These are phyloP conservation scores for Malurus splendens DNA, from an alignment of 2,797 vertebrate species.

Conservation along the genomic window DNA sequence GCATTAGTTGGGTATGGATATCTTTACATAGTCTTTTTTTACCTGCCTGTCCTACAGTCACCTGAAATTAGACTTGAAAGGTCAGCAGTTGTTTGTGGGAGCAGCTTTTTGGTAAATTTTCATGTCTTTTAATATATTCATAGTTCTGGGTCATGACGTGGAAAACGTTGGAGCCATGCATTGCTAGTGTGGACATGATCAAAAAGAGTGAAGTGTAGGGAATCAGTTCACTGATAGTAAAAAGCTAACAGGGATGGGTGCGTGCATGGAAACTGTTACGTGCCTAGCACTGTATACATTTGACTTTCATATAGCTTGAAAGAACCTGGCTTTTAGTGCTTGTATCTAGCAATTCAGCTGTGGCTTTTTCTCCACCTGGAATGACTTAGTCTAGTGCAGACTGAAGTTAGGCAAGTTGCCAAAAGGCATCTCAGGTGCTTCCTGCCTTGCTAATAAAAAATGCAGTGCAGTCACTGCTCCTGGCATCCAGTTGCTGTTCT, in stretches of 20 bases:
- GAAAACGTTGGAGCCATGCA: background rate
- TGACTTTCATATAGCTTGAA: background rate
- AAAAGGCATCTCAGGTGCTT: background rate
- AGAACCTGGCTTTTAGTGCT: background rate
- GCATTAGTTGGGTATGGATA: background rate
- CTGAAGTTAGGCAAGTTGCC: background rate
- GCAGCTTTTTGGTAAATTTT: background rate
- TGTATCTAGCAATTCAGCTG: background rate
- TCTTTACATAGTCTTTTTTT: background rate
- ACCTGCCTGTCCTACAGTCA: background rate
- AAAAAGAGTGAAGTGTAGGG: background rate
- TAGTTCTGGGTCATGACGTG: background rate
- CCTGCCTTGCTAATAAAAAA: background rate
- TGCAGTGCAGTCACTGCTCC: fast-evolving
- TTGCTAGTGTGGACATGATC: background rate
- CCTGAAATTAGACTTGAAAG: background rate
- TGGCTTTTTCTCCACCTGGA: background rate
- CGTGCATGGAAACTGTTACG: background rate
- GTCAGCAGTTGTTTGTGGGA: background rate
- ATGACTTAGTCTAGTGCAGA: background rate
- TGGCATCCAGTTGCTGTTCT: background rate
- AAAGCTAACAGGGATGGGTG: background rate
- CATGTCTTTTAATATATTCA: background rate
- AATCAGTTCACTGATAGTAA: background rate
- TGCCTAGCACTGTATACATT: background rate